Evolutionary conservation across 2,113 vertebrate species (phyloP), one percentile per base, ranked within the genome.

Genomic region (Pseudonaja textilis): DNA sequence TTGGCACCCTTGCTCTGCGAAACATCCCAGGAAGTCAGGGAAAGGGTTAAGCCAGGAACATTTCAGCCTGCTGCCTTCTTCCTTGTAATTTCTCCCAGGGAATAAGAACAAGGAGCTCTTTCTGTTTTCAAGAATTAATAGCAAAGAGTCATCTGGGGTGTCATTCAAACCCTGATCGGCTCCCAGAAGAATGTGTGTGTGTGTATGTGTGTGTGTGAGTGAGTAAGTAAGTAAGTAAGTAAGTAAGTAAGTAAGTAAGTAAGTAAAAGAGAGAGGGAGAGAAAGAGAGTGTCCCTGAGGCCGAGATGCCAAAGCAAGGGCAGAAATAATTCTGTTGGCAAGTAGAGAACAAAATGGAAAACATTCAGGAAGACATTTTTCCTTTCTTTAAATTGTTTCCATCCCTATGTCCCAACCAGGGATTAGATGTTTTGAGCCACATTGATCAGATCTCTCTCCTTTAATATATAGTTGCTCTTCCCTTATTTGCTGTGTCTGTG

Each of bases 101-200:
- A 95, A 96, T 97, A 97, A 97, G 97, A 98, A 98, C 98, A 98
- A 98, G 98, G 97, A 96, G 95, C 96, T 97, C 96, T 97, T 98
- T 98, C 97, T 98, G 88, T 97, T 97, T 96, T 61, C 94, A 97
- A 97, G 98, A 98, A 98, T 98, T 98, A 98, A 98, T 98, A 98
- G 98, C 97, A 97, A 97, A 96, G 97, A 98, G 97, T 98, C 97
- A 97, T 97, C 97, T 97, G 97, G 97, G 97, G 96, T 97, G 97
- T 97, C 98, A 98, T 97, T 98, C 98, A 98, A 97, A 96, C 96
- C 95, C 97, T 97, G 98, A 98, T 97, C 97, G 90, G 97, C 97
- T 98, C 97, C 97, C 97, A 47, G 97, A 97, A 97, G 98, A 98
- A 97, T 98, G 97, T 1, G 16, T 95, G 12, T 89, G 87, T 81